A percentile compares a stretch with the other conserved stretches of the same genome.
Conservation (phyloP, 2,113 vertebrate species). For the Pollimyrus isidori region DNA sequence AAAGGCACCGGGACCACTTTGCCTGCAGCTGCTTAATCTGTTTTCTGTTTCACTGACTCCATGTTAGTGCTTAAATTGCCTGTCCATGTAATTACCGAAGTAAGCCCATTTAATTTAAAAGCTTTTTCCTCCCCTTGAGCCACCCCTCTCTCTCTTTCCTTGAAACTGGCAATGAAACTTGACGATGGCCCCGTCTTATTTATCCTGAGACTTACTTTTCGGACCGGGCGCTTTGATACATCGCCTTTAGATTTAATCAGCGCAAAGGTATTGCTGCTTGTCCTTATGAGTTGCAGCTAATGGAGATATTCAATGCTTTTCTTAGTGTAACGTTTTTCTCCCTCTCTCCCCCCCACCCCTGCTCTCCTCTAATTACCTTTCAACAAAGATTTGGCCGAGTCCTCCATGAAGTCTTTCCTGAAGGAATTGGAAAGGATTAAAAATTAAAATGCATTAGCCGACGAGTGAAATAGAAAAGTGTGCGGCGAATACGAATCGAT, state of each 20-base stretch:
- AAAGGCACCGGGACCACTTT: slow-evolving; percentile 55
- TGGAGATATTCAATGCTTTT: slow-evolving; percentile 93
- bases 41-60: slow-evolving; percentile 70
- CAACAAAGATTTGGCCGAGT: slow-evolving; percentile 75
- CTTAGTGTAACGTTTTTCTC: slow-evolving; percentile 68
- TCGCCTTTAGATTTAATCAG: slow-evolving; percentile 97
- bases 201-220: slow-evolving; percentile 86
- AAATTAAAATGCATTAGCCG: slow-evolving; percentile 55
- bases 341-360: slow-evolving; percentile 13
- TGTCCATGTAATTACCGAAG: slow-evolving; percentile 75
- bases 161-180: slow-evolving; percentile 72
- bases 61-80: slow-evolving; percentile 73
- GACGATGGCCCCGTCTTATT: slow-evolving; percentile 75
- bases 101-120: slow-evolving; percentile 70
- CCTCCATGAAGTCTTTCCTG: slow-evolving; percentile 57
- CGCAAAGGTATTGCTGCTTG: slow-evolving; percentile 92
- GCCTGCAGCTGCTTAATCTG: slow-evolving; percentile 67
- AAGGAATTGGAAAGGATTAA: slow-evolving; percentile 73
- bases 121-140: slow-evolving; percentile 43
- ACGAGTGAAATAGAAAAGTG: slow-evolving; percentile 42
- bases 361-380: slow-evolving; percentile 75
- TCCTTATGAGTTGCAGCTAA: slow-evolving; percentile 94
- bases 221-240: slow-evolving; percentile 85
- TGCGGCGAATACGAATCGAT: slow-evolving; percentile 41
- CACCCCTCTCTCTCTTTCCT: slow-evolving; percentile 33